These are phyloP conservation scores for Oriolus oriolus DNA, from an alignment of 2,113 vertebrate genomes.

Conservation along the genomic window DNA sequence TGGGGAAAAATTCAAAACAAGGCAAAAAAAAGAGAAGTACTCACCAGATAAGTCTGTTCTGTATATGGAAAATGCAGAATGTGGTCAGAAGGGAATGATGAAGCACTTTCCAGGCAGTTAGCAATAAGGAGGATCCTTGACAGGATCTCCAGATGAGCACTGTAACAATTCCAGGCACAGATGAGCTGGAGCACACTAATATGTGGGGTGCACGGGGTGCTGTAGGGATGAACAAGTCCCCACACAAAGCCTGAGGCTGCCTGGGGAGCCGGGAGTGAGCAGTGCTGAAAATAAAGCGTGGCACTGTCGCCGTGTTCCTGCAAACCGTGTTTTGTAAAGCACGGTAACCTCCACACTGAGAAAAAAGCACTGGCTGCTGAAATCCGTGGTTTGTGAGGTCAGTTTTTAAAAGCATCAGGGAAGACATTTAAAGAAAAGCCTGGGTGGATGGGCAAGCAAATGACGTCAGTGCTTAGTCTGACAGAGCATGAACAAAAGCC, in stretches of 20 bases:
- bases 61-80: background rate
- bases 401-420: background rate
- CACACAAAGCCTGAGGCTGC: background rate
- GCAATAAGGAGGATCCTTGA: background rate
- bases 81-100: slow-evolving; percentile 9
- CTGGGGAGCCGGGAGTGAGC: background rate
- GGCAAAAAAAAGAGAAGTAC: background rate
- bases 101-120: background rate
- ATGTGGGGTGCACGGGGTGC: background rate
- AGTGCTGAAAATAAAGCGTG: background rate
- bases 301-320: rapidly evolving
- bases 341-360: background rate
- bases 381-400: background rate
- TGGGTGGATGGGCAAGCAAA: background rate
- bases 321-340: background rate
- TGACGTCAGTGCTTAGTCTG: background rate
- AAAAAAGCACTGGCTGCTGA: background rate
- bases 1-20: background rate
- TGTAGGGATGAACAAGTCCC: background rate
- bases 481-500: background rate
- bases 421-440: background rate
- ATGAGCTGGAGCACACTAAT: background rate
- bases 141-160: background rate
- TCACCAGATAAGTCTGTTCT: background rate
- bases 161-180: background rate